Base-by-base conservation (phyloP, 2,888 invertebrate species). In the Agrochola litura region DNA sequence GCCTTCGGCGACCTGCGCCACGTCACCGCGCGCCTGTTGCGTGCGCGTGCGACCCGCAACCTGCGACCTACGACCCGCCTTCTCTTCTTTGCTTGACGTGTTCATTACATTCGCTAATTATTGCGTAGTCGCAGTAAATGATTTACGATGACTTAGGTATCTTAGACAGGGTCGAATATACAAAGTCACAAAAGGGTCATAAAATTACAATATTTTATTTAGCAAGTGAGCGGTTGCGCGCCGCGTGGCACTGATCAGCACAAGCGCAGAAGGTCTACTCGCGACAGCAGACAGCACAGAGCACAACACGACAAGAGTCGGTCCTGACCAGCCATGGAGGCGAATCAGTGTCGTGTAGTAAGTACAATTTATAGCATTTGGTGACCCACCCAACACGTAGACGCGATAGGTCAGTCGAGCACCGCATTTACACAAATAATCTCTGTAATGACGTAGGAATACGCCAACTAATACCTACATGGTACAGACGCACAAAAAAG, bases 101-200 rank as follows among this genome's bases (percentile, higher is more conserved):
- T 73, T 83, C 79, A 76, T 76, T 76, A 65, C 64, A 77, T 66
- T 85, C 83, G 70, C 79, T 86, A 86, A 84, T 83, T 83, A 73
- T 84, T 84, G 86, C 79, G 79, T 41, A 70, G 75, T 73, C 61
- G 30, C 61, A 69, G 72, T 60, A 69, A 68, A 73, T 79, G 56
- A 86, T 79, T 86, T 64, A 83, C 73, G 56, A 68, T 74, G 25
- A 58, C 54, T 64, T 82, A 37, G 37, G 37, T 37, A 63, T 73
- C 61, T 68, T 64, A 64, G 58, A 37, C 83, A 66, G 74, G 85
- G 86, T 86, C 83, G 56, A 68, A 68, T 63, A 56, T 73, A 73
- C 86, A 83, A 84, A 80, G 83, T 80, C 60, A 41, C 76, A 72
- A 58, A 58, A 67, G 63, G 77, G 82, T 82, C 68, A 77, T 69